A percentile compares a stretch with the other conserved stretches of the same genome.
Evolutionary conservation across 2,113 vertebrate genomes (phyloP).

Genomic region (Pycnonotus jocosus): DNA sequence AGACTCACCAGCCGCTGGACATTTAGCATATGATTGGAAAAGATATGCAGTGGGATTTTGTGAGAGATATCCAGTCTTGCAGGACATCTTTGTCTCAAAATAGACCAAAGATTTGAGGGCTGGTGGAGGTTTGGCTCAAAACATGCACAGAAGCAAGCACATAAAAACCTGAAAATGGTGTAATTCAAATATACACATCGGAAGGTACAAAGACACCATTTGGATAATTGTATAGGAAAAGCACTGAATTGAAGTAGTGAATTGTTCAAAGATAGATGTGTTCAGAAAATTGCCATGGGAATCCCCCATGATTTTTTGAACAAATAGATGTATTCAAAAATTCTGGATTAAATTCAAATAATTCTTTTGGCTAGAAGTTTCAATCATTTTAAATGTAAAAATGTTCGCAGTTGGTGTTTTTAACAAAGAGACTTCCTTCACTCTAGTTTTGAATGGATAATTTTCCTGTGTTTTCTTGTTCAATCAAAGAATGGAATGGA

Average conservation of each 20-base stretch:
- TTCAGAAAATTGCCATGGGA: background rate
- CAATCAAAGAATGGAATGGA: background rate
- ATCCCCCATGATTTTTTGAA: background rate
- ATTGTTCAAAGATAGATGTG: background rate
- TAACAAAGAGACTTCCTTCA: background rate
- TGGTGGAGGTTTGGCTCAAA: background rate
- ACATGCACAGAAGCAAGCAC: fast-evolving
- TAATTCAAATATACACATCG: background rate
- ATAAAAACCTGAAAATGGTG: background rate
- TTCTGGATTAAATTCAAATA: background rate
- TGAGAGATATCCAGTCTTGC: background rate
- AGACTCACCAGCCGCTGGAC: background rate
- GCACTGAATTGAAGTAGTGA: background rate
- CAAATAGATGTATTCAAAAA: background rate
- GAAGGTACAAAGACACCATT: background rate
- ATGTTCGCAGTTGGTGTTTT: background rate
- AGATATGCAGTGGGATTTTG: background rate
- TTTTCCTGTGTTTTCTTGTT: background rate
- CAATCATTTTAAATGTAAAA: background rate
- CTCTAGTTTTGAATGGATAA: background rate
- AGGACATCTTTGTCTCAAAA: background rate
- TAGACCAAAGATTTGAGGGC: background rate
- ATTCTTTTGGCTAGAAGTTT: background rate
- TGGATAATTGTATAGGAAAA: background rate
- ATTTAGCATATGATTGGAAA: background rate